Evolutionary conservation across 2,888 invertebrate genomes (phyloP).

Genomic region (Psylliodes chrysocephalus): DNA sequence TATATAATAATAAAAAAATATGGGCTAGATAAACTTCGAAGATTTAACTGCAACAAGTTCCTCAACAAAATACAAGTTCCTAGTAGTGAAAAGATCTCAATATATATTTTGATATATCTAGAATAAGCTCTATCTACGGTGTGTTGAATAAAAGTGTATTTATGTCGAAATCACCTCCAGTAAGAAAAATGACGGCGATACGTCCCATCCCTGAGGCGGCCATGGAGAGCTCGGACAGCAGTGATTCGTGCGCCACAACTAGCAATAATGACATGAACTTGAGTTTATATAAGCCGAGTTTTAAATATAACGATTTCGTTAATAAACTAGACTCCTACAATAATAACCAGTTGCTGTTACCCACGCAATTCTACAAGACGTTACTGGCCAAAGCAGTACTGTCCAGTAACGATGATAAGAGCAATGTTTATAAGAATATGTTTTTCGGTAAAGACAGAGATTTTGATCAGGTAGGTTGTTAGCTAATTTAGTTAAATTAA

Average conservation of each 20-base stretch:
- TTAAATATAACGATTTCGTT: constrained; percentile 62
- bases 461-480: constrained; percentile 61
- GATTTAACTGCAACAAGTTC: constrained; percentile 29
- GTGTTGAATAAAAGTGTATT: constrained; percentile 29
- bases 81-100: constrained; percentile 42
- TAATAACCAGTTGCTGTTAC: constrained; percentile 68
- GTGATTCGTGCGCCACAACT: constrained; percentile 58
- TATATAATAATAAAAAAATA: constrained; percentile 24
- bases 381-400: constrained; percentile 78
- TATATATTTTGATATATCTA: constrained; percentile 41
- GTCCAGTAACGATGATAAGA: constrained; percentile 65
- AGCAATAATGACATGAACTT: constrained; percentile 52
- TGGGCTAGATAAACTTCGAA: constrained; percentile 36
- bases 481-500: no score
- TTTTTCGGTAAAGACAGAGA: constrained; percentile 62
- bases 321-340: constrained; percentile 64
- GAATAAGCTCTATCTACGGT: constrained; percentile 19
- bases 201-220: constrained; percentile 58
- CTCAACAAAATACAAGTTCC: constrained; percentile 44
- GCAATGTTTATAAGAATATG: constrained; percentile 64
- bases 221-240: constrained; percentile 62
- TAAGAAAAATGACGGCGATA: constrained; percentile 57
- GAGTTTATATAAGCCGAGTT: constrained; percentile 55
- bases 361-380: constrained; percentile 83
- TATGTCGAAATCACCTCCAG: constrained; percentile 38